Evolutionary conservation across 2,113 vertebrate species (phyloP), one percentile per base, ranked within the genome.

Genomic region (Phocoena sinus): DNA sequence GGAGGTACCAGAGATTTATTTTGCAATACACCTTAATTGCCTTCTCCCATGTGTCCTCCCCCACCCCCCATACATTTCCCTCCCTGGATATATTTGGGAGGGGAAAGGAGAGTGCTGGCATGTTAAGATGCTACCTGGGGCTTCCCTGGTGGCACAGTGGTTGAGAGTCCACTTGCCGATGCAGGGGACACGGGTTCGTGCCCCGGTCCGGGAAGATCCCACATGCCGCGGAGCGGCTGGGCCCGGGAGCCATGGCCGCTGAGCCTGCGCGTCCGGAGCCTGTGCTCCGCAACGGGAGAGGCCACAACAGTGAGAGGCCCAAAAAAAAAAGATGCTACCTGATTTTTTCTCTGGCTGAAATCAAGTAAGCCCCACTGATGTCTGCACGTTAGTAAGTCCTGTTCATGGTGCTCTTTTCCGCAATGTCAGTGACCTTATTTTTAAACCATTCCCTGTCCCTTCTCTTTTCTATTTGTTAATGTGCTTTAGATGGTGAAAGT

Each of bases 401-500:
- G 33, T 9, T n/a, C 60, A 7, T 0, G 13, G 13, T 1, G 10
- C n/a, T 73, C 20, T 73, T 74, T 68, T 11, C 68, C 10, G 9
- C 21, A 4, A 3, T 1, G 26, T 33, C 58, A 9, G 5, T 2
- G 33, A 38, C 38, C 93, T 92, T 63, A 65, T 47, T 28, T 86
- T 73, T 56, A 44, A 63, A 14, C 14, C 8, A 1, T 67, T 50
- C 21, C 47, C 41, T 8, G 60, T 6, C 3, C 3, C 58, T 12
- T 63, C 25, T 65, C 31, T 74, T 28, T 70, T 71, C 21, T 82
- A 31, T n/a, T 14, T 47, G 65, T 41, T 63, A 25, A 33, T 53
- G 50, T 23, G 62, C 60, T 71, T 89, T 28, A 41, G 71, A 68
- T 92, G 97, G 94, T 68, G 94, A 93, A 92, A 97, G 98, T 26